Base-by-base conservation (phyloP, 2,113 vertebrate species). In the Sebastes fasciatus region DNA sequence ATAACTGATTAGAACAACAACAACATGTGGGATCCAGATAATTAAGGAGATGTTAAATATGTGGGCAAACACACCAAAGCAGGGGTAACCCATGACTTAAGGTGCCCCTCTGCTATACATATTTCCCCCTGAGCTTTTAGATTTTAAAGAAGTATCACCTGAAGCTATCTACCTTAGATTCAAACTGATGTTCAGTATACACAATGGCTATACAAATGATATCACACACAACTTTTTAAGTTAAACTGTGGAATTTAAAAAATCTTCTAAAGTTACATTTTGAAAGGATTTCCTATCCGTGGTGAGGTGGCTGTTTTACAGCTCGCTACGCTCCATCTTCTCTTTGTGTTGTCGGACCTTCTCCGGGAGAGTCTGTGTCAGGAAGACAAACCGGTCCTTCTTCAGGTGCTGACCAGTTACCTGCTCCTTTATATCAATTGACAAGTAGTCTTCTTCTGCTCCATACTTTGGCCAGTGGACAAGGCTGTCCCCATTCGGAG, bases 381-480 rank as follows among this genome's bases (percentile, higher is more conserved):
- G 1, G 72, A 95, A 94, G 58, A 70, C 23, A 26, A 88, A 94
- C 17, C 13, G 89, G 16, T 94, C 77, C 55, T 77, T 79, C 80
- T 87, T 95, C 81, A 96, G 77, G 57, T 82, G 79, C 19, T 86
- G 93, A 76, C 60, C 77, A 49, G 67, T 1, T 14, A 67, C 84
- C 83, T 94, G 94, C 11, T 94, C 45, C 73, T 91, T 74, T 55
- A 74, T 4, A 61, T 68, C 88, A 23, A 96, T 93, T 4, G n/a
- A 54, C 82, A 95, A 74, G 80, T 95, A 95, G 0, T 88, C 60
- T 13, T 82, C 87, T 17, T 87, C 89, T 72, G 60, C 58, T 73
- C 84, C 94, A 72, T 94, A 95, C 82, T 89, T 85, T 48, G 94
- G 95, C 95, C 95, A 96, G 17, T 86, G 74, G 17, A 69, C 88